Base-by-base conservation (phyloP, 1,140 invertebrate genomes). In the Euura lappo region DNA sequence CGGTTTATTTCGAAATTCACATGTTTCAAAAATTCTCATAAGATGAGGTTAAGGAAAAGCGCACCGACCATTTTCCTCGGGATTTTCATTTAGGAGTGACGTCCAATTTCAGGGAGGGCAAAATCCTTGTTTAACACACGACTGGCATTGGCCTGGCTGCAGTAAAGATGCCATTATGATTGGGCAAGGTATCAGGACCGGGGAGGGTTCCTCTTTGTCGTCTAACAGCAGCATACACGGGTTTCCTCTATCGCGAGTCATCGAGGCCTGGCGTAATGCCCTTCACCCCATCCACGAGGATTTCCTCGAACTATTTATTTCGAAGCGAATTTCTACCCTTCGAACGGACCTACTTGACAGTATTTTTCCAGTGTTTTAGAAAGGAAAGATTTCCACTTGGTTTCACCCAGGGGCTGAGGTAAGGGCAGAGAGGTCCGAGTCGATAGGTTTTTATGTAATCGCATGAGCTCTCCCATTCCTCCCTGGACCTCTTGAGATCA, bases 221-320 rank as follows among this genome's bases (percentile, higher is more conserved):
- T 10, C 13, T 10, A 13, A 64, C 8, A 68, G 66, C 8, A 44
- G 4, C 8, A 28, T 8, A 68, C 66, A 42, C 4, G 66, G 66
- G 13, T 28, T 44, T 68, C 28, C 66, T 44, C 66, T 68, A 68
- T 68, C 66, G 44, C 44, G 66, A 68, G 69, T 70, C 69, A 72
- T 75, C 69, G 70, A 70, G 76, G 70, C 67, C 76, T 65, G 74
- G 73, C 78, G 79, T 80, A 81, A 81, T 79, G 78, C 77, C 75
- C 71, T 46, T 64, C 73, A 74, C 77, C 77, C 78, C 79, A 79
- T 80, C 79, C 78, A 77, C 74, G 73, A 76, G 77, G 78, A 82
- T 78, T 79, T 75, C 71, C 45, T 64, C 70, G 75, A 82, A 82
- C 73, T 78, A 79, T 79, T 80, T 80, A 76, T 79, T 78, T 80